Evolutionary conservation across 2,113 vertebrate species (phyloP), one percentile per base, ranked within the genome.

Genomic region (Erinaceus europaeus): DNA sequence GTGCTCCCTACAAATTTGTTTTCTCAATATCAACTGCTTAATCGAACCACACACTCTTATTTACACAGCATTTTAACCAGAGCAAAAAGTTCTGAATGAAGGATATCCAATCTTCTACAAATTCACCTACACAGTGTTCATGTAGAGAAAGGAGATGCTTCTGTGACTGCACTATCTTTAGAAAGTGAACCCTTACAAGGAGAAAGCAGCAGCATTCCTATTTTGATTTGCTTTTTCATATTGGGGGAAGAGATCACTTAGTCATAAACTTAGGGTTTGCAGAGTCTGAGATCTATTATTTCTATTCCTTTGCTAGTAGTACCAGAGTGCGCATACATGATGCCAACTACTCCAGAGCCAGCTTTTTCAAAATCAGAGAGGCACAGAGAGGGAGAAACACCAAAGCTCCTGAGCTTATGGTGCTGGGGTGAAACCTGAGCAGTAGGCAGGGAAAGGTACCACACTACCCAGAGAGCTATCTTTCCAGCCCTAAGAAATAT

Each of bases 1-100:
- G 13, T 76, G 32, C 75, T 90, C 92, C 65, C 23, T 62, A 88
- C 48, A 88, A 86, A 92, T 79, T 50, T 90, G 57, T 65, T 83
- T 90, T 32, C n/a, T 72, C 23, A 89, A 57, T 34, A 88, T 61
- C 64, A 83, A 65, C 72, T 50, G 68, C 52, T 86, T 81, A 78
- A 84, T 75, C 38, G 61, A 55, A 90, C 42, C 52, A 91, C n/a
- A 90, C 34, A 68, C 36, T 61, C 42, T 69, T 32, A 85, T 76
- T 94, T 90, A 89, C 62, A 65, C 62, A 83, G 42, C 61, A 86
- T 83, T 88, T 89, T 82, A 73, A 88, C 15, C 78, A 82, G 62
- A 90, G 78, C 52, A 85, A 84, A 92, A 50, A 4, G 6, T 53
- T 89, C 67, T 80, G 76, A 91, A 92, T 92, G 71, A 84, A 18